These are phyloP conservation scores for Eudemis profundana DNA, from an alignment of 2,888 invertebrate species.

Conservation along the genomic window DNA sequence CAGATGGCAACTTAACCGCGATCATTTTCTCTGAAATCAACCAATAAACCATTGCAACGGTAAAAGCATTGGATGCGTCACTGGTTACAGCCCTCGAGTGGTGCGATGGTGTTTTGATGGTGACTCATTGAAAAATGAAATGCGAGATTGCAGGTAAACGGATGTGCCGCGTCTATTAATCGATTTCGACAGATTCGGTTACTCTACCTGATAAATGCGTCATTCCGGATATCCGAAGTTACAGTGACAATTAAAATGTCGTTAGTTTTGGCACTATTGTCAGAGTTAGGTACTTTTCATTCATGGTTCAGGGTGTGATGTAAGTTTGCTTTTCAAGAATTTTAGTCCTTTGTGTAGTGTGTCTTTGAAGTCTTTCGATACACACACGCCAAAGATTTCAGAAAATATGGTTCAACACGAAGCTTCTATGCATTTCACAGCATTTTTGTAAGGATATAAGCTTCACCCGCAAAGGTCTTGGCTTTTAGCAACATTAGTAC, in stretches of 20 bases:
- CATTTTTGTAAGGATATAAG: background rate
- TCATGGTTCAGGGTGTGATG: too few species aligned
- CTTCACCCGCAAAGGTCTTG: background rate
- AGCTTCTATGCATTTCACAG: too few species aligned
- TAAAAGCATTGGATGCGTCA: conserved; percentile 37
- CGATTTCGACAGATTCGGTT: conserved; percentile 31
- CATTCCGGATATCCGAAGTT: conserved; percentile 25
- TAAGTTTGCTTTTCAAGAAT: too few species aligned
- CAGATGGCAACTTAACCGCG: conserved; percentile 28
- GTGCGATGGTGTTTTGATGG: conserved; percentile 14
- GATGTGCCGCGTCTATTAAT: conserved; percentile 30
- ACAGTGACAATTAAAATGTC: conserved; percentile 5
- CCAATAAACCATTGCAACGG: conserved; percentile 19
- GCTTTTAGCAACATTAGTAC: conserved; percentile 17
- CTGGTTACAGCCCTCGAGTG: conserved; percentile 30
- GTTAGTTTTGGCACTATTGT: background rate
- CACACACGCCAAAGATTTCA: too few species aligned
- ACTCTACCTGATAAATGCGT: conserved; percentile 23
- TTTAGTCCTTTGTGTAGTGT: too few species aligned
- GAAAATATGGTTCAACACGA: too few species aligned
- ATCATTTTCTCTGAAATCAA: conserved; percentile 26
- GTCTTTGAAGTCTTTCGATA: too few species aligned
- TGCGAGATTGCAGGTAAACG: conserved; percentile 30
- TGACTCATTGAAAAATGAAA: conserved; percentile 33
- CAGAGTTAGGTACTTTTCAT: background rate